Percentiles rank a stretch among this genome's conserved stretches.
Evolutionary conservation across 2,888 invertebrate species (phyloP).

Genomic region (Meandrusa payeni): DNA sequence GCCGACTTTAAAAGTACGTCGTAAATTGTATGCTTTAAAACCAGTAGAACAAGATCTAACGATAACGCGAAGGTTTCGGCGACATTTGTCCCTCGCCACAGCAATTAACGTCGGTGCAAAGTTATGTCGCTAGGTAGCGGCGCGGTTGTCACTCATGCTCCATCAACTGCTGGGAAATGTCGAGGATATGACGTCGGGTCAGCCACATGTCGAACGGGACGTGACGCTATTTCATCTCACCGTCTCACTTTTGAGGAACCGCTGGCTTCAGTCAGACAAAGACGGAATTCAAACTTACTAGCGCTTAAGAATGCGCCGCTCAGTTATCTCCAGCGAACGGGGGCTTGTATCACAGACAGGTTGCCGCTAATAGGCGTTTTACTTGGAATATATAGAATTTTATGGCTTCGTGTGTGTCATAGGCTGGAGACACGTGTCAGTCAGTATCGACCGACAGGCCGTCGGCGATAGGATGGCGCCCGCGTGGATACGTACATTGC

Average conservation of each 20-base stretch:
- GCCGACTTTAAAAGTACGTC: constrained; percentile 61
- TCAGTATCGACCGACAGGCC: constrained; percentile 51
- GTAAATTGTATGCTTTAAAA: constrained; percentile 62
- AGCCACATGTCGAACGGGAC: constrained; percentile 71
- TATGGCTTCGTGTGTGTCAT: constrained; percentile 73
- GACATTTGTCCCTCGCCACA: constrained; percentile 60
- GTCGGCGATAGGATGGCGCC: constrained; percentile 53
- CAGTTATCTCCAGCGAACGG: constrained; percentile 64
- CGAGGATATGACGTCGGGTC: constrained; percentile 74
- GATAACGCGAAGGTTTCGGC: constrained; percentile 59
- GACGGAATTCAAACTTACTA: constrained; percentile 58
- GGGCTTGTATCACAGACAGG: constrained; percentile 70
- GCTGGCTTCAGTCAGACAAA: constrained; percentile 64
- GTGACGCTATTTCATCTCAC: constrained; percentile 71
- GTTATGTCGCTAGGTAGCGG: constrained; percentile 62
- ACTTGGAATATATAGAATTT: constrained; percentile 65
- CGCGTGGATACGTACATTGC: constrained; percentile 67
- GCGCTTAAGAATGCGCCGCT: constrained; percentile 59
- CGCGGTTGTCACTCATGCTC: constrained; percentile 77
- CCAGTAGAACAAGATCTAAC: constrained; percentile 59
- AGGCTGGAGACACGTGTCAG: constrained; percentile 61
- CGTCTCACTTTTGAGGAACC: constrained; percentile 64
- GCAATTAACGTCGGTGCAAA: constrained; percentile 75
- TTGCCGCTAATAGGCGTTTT: constrained; percentile 78
- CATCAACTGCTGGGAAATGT: constrained; percentile 77